Base-by-base conservation (phyloP, 2,888 invertebrate species). In the Tribolium freemani region DNA sequence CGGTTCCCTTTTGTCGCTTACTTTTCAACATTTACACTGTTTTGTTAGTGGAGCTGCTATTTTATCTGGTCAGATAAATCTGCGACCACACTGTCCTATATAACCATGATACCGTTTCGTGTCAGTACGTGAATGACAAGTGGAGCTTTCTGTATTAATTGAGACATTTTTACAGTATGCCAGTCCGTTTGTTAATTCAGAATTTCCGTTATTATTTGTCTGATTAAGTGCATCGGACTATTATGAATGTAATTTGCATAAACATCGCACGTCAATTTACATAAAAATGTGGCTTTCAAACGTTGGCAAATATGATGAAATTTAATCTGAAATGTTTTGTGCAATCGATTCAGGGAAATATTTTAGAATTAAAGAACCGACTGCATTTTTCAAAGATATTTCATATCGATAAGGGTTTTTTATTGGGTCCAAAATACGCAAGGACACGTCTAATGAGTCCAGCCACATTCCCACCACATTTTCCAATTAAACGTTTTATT, bases 1-100 rank as follows among this genome's bases (percentile, higher is more conserved):
- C 76, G 72, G 72, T 77, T 75, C 67, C 61, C 69, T 78, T 78
- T 75, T 73, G 75, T 75, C 75, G 75, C 73, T 77, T 74, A 76
- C 77, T 79, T 79, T 79, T 76, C 72, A 72, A 75, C 79, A 74
- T 78, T 78, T 79, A 77, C 78, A 76, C 76, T 76, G 74, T 76
- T 80, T 79, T 76, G 75, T 76, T 76, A 75, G 74, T 77, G 74
- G 74, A 72, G 75, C 76, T 76, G 75, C 75, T 72, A 66, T 66
- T 71, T 68, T 71, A 72, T 75, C 73, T 51, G 54, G 72, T 57
- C 69, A 74, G 75, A 77, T 77, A 78, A 77, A 77, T 75, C 71
- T 71, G 50, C 45, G 31, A n/a, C 11, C 51, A 53, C 11, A 66
- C 54, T 64, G 38, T 48, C 10, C 13, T 51, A n/a, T 48, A 50